Evolutionary conservation across 2,888 invertebrate genomes (phyloP), one percentile per base, ranked within the genome.

Genomic region (Notodonta dromedarius): DNA sequence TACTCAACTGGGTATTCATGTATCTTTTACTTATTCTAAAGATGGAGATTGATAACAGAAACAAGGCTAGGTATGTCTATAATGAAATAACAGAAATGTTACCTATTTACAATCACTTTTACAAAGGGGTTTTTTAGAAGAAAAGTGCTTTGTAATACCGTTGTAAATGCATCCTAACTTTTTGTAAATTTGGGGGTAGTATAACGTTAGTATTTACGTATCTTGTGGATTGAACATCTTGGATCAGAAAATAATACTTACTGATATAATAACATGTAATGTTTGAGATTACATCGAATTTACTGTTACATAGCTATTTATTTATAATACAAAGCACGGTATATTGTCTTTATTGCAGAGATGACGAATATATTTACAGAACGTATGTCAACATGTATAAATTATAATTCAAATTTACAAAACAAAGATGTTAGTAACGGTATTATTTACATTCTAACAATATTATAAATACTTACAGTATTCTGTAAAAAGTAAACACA

Each of bases 321-420:
- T 76, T 82, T 84, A 83, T 86, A 87, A 83, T 86, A 87, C 85
- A 90, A 91, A 91, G 89, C 90, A 90, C 89, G 75, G 79, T 80
- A 83, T 90, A 91, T 91, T 91, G 91, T 91, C 91, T 83, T 88
- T 87, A 83, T 86, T 88, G 81, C 83, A 82, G 80, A 80, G 68
- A 63, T 78, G 62, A 67, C 56, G 62, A 67, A 48, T 63, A 62
- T 76, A 74, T 74, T 66, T 74, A 74, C 74, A 77, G 66, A 63
- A 73, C 52, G 59, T 61, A 62, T 57, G 55, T 24, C 2, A 32
- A 55, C 52, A 56, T 53, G 59, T 60, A 6, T 7, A 7, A 16
- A 16, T 6, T 46, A 46, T 5, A n/a, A n/a, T n/a, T 46, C 13
- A 7, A 46, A 46, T 46, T 5, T 50, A 50, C 32, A 13, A 52